Evolutionary conservation across 2,113 vertebrate species (phyloP).

Genomic region (Coptodon bakossiorum): DNA sequence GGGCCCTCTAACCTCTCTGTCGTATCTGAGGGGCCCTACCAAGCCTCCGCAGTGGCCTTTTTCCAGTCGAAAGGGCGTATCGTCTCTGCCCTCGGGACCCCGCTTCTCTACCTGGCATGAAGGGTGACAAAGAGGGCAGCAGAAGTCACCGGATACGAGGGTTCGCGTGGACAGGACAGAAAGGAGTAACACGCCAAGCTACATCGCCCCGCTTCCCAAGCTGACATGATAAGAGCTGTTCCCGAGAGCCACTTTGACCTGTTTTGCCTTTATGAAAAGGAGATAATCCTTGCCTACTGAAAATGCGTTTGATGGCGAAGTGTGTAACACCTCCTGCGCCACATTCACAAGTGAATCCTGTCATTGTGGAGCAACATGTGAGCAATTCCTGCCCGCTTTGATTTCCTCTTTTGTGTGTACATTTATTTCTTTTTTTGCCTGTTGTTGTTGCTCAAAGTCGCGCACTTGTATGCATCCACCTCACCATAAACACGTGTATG

Average conservation of each 20-base stretch:
- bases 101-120: constrained; percentile 53
- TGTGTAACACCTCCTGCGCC: constrained; percentile 34
- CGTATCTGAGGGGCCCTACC: constrained; percentile 53
- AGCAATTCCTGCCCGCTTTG: constrained; percentile 42
- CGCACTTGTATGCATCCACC: constrained; percentile 40
- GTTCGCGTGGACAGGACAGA: constrained; percentile 47
- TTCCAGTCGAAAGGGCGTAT: constrained; percentile 15
- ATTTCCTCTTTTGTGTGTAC: constrained; percentile 28
- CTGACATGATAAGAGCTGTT: constrained; percentile 58
- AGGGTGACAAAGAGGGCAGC: constrained; percentile 53
- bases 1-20: constrained; percentile 63
- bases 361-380: constrained; percentile 29
- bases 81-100: constrained; percentile 35
- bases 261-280: constrained; percentile 34
- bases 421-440: not conserved
- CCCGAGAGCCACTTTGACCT: constrained; percentile 52
- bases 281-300: constrained; percentile 37
- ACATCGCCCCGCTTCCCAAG: constrained; percentile 34
- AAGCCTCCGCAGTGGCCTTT: constrained; percentile 38
- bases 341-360: constrained; percentile 43
- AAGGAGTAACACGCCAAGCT: constrained; percentile 37
- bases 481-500: constrained; percentile 59
- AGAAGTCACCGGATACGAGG: constrained; percentile 39
- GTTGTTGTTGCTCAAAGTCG: constrained; percentile 12
- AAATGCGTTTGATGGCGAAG: constrained; percentile 31